Evolutionary conservation across 2,888 invertebrate genomes (phyloP), one percentile per base, ranked within the genome.

Genomic region (Dryococelus australis): DNA sequence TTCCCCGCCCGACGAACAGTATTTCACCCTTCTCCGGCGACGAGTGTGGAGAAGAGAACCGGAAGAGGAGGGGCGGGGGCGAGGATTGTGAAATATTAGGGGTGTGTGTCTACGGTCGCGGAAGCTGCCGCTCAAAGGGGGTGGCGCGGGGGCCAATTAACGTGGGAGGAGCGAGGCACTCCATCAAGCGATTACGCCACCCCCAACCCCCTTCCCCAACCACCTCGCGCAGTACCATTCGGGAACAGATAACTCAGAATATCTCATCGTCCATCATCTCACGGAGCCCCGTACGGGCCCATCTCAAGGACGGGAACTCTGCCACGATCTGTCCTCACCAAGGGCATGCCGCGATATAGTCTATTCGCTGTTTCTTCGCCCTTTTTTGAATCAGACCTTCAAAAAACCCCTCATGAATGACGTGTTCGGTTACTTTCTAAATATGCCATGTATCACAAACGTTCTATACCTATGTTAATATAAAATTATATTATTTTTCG

Each of bases 61-160:
- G n/a, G n/a, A n/a, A n/a, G n/a, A n/a, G 51, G 8, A 51, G 8
- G 20, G 8, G 51, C 12, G 24, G 65, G 65, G 65, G 8, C 12
- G 65, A n/a, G 8, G 65, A n/a, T n/a, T 8, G 65, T 65, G 65
- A n/a, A 65, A 65, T n/a, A 65, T 65, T n/a, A n/a, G 65, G 65
- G 35, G 51, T n/a, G n/a, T 24, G 65, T n/a, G 12, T 65, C 65
- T 8, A n/a, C n/a, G 65, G 1, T 65, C 65, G 65, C 65, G 65
- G 65, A 65, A 65, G 65, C 65, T n/a, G 65, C 65, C n/a, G 65
- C 65, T 65, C 65, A 20, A 65, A 51, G 51, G 65, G 65, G 65
- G 20, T 65, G n/a, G 65, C 65, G 47, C 65, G 24, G 65, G 65
- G 35, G 6, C 65, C 65, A 65, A 65, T 65, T 65, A 65, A 65